phyloP scores from a whole-genome alignment of 2,113 vertebrate species.

The Callochromis pleurospilus region DNA sequence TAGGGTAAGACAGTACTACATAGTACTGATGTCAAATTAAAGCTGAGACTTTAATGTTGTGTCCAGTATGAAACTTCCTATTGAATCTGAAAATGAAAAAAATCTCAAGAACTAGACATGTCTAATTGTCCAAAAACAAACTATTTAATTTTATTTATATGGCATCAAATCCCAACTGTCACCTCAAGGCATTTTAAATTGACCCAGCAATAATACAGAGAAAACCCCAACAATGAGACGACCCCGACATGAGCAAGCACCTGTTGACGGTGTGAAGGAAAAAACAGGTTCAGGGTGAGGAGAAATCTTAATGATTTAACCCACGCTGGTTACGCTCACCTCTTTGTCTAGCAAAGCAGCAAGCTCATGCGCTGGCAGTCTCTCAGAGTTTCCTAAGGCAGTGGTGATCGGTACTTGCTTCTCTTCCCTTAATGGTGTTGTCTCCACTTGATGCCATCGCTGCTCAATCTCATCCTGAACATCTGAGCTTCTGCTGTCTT shows the following conservation, averaged over 20 bases:
- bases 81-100: background rate
- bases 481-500: conserved; percentile 58
- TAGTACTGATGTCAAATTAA: background rate
- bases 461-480: conserved; percentile 92
- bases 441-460: conserved; percentile 96
- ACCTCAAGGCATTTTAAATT: background rate
- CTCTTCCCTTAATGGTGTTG: conserved; percentile 88
- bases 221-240: background rate
- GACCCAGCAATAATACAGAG: background rate
- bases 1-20: background rate
- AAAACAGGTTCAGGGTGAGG: background rate
- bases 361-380: conserved; percentile 76
- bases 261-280: background rate
- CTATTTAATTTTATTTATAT: background rate
- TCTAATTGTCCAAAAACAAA: background rate
- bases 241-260: background rate
- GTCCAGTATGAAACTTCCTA: background rate
- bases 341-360: conserved; percentile 87
- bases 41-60: background rate
- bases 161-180: background rate
- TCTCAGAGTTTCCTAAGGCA: conserved; percentile 68
- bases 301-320: background rate
- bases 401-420: conserved; percentile 91
- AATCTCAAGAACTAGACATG: background rate
- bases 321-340: conserved; percentile 61